Evolutionary conservation across 53 echinoderm and acorn worm genomes (phyloP).

Genomic region (Stichopus horrens): DNA sequence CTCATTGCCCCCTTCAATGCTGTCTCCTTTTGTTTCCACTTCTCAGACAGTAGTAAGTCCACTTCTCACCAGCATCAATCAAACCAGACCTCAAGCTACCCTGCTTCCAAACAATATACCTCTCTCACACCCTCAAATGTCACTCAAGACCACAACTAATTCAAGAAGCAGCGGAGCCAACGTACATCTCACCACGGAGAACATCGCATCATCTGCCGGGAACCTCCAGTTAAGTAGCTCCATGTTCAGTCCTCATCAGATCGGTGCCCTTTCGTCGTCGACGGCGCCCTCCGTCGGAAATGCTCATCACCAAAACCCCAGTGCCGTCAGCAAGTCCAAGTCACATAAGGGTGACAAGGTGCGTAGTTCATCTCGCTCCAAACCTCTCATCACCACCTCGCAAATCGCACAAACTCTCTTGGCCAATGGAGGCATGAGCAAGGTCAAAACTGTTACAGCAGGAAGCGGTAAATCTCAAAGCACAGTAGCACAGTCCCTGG

Average conservation of each 20-base stretch:
- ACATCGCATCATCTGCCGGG: background rate
- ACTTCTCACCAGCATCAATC: conserved; percentile 9
- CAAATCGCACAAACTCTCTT: conserved; percentile 56
- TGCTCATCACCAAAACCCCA: background rate
- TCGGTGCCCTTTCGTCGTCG: background rate
- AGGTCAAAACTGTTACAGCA: conserved; percentile 28
- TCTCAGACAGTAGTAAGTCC: conserved; percentile 8
- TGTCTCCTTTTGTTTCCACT: background rate
- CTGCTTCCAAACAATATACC: background rate
- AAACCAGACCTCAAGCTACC: background rate
- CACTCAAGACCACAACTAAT: background rate
- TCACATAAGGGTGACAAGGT: background rate
- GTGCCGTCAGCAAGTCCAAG: background rate
- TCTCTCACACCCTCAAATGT: background rate
- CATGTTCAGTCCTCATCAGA: background rate
- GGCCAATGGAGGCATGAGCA: conserved; percentile 14
- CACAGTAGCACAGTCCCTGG: background rate
- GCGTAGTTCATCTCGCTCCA: background rate
- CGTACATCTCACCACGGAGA: background rate
- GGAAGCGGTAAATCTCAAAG: background rate
- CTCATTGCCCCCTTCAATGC: background rate
- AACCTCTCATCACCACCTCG: conserved; percentile 55
- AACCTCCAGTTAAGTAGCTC: background rate
- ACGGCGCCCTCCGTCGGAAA: background rate
- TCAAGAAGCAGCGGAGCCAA: background rate